A percentile compares a stretch with the other conserved stretches of the same genome.
Conservation (phyloP, 2,888 invertebrate species). For the Drosophila macrospina region DNA sequence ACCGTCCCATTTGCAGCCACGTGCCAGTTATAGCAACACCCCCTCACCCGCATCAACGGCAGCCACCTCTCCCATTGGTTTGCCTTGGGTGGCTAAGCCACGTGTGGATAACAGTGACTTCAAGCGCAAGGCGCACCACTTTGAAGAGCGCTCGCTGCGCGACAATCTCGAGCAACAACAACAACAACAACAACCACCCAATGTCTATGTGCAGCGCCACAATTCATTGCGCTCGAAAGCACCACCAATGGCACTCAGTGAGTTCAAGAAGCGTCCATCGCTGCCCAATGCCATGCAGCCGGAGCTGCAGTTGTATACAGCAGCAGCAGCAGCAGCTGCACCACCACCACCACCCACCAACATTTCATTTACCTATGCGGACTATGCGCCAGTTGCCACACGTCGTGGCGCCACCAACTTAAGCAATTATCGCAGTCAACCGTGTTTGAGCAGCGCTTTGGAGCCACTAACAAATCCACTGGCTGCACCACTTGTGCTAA, state of each 20-base stretch:
- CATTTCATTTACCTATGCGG: slow-evolving; percentile 80
- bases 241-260: slow-evolving; percentile 58
- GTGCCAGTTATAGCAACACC: slow-evolving; percentile 55
- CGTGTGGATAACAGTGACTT: slow-evolving; percentile 86
- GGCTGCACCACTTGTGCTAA: slow-evolving; percentile 83
- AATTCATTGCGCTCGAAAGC: slow-evolving; percentile 78
- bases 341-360: slow-evolving; percentile 79
- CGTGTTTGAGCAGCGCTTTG: slow-evolving; percentile 86
- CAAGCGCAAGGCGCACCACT: slow-evolving; percentile 87
- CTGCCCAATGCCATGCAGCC: slow-evolving; percentile 83
- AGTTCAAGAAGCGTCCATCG: slow-evolving; percentile 83
- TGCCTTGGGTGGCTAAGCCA: slow-evolving; percentile 86
- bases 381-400: slow-evolving; percentile 50
- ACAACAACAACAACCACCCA: slow-evolving; percentile 24
- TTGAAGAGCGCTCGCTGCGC: slow-evolving; percentile 85
- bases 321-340: slow-evolving; percentile 34
- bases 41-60: slow-evolving; percentile 75
- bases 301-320: slow-evolving; percentile 24
- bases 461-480: slow-evolving; percentile 85
- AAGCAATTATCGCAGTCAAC: slow-evolving; percentile 78
- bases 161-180: slow-evolving; percentile 70
- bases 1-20: slow-evolving; percentile 36
- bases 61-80: slow-evolving; percentile 78
- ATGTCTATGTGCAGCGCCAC: slow-evolving; percentile 77
- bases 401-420: slow-evolving; percentile 39